Conservation (phyloP, 2,888 invertebrate species). For the Archips xylosteana region DNA sequence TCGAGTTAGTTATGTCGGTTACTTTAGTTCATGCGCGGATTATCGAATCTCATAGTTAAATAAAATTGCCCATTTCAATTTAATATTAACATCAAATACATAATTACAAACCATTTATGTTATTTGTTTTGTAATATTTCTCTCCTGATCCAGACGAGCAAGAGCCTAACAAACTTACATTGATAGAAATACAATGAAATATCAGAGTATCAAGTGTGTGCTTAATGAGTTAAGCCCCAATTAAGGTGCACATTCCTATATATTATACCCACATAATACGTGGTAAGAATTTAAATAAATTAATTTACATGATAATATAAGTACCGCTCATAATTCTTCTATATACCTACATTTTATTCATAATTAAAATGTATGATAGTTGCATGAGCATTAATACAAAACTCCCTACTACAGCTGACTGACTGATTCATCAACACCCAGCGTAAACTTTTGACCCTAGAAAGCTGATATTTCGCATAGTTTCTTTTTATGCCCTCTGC, state of each 20-base stretch:
- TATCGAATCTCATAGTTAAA: neutral
- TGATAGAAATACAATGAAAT: neutral
- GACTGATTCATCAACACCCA: too few relatives aligned
- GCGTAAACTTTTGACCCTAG: too few relatives aligned
- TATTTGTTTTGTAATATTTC: neutral
- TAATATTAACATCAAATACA: neutral
- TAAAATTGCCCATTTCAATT: neutral
- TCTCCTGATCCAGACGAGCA: neutral
- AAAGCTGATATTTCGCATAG: too few relatives aligned
- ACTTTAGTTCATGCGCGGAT: too few relatives aligned
- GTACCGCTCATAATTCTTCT: neutral
- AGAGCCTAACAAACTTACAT: neutral
- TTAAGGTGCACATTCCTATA: neutral
- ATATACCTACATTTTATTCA: neutral
- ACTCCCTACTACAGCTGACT: neutral
- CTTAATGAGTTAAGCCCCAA: neutral
- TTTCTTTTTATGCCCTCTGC: too few relatives aligned
- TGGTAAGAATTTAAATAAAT: conserved; percentile 1
- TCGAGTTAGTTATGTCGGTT: too few relatives aligned
- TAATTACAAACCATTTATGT: neutral
- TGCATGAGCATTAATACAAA: neutral
- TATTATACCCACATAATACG: conserved; percentile 8
- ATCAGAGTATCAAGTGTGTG: neutral
- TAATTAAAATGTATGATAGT: neutral
- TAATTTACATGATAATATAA: conserved; percentile 1